A percentile compares a stretch with the other conserved stretches of the same genome.
Evolutionary conservation across 2,888 invertebrate genomes (phyloP).

Genomic region (Aproaerema taeniolella): DNA sequence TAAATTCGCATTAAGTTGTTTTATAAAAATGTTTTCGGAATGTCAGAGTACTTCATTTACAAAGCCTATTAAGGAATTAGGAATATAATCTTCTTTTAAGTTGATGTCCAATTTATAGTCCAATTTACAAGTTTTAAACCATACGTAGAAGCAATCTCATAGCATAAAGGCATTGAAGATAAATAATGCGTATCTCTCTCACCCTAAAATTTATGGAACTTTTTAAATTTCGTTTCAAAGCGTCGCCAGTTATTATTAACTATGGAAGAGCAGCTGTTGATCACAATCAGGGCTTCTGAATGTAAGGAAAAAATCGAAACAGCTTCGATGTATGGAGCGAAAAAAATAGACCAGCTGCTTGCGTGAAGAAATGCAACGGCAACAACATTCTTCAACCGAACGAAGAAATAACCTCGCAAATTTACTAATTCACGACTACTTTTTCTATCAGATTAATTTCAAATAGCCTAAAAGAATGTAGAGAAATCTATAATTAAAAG

Average conservation of each 20-base stretch:
- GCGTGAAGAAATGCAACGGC: conserved; percentile 28
- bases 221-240: conserved; percentile 33
- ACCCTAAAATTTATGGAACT: conserved; percentile 37
- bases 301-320: conserved; percentile 33
- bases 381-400: conserved; percentile 20
- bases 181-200: conserved; percentile 34
- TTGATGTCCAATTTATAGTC: no score
- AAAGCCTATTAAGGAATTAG: no score
- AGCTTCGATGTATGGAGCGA: conserved; percentile 33
- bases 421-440: no score
- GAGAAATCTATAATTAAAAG: neutral
- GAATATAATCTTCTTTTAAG: no score
- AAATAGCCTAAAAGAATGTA: neutral
- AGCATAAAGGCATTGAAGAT: conserved; percentile 29
- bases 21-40: no score
- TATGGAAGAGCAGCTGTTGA: conserved; percentile 49
- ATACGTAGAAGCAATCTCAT: neutral
- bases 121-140: no score
- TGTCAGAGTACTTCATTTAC: no score
- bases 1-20: no score
- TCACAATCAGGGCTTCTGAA: conserved; percentile 39
- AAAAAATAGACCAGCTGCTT: conserved; percentile 36
- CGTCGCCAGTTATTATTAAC: conserved; percentile 29
- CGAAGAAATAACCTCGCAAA: no score
- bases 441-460: no score